Conservation (phyloP, 1,140 invertebrate genomes). For the Drosophila nigrodunni region DNA sequence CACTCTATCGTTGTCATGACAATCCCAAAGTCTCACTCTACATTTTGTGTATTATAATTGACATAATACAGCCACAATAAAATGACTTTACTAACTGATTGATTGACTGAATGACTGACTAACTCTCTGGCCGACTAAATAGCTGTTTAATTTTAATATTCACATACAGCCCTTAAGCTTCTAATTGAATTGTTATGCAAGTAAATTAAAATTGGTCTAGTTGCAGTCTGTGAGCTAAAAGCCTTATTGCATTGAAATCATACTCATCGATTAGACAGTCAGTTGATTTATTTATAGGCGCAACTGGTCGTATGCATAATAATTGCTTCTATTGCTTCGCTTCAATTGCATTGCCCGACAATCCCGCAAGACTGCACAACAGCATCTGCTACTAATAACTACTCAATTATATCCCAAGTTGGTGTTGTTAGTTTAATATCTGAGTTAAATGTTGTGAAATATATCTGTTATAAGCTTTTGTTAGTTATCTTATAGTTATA, state of each 20-base stretch:
- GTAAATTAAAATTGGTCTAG: conserved; percentile 68
- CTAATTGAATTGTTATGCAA: conserved; percentile 69
- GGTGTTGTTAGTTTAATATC: conserved; percentile 1
- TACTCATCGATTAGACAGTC: neutral
- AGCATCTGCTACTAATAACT: conserved; percentile 49
- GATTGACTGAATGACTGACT: conserved; percentile 9
- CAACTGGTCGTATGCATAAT: conserved; percentile 30
- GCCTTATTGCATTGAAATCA: conserved; percentile 22
- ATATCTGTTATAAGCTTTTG: too few relatives aligned
- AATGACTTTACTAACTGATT: neutral
- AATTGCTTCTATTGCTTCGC: conserved; percentile 18
- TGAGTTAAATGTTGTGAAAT: neutral
- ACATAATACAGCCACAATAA: conserved; percentile 5
- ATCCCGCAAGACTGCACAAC: neutral
- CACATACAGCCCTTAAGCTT: neutral
- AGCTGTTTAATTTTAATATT: neutral
- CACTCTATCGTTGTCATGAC: conserved; percentile 3
- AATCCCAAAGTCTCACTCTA: neutral
- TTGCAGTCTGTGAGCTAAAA: conserved; percentile 47
- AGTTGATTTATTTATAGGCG: neutral
- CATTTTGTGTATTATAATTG: conserved; percentile 20
- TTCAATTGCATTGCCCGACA: conserved; percentile 22
- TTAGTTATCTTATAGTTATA: too few relatives aligned
- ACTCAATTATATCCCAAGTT: conserved; percentile 12
- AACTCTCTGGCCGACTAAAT: neutral